These are phyloP conservation scores for Trichechus manatus DNA, from an alignment of 2,113 vertebrate genomes.

Conservation along the genomic window DNA sequence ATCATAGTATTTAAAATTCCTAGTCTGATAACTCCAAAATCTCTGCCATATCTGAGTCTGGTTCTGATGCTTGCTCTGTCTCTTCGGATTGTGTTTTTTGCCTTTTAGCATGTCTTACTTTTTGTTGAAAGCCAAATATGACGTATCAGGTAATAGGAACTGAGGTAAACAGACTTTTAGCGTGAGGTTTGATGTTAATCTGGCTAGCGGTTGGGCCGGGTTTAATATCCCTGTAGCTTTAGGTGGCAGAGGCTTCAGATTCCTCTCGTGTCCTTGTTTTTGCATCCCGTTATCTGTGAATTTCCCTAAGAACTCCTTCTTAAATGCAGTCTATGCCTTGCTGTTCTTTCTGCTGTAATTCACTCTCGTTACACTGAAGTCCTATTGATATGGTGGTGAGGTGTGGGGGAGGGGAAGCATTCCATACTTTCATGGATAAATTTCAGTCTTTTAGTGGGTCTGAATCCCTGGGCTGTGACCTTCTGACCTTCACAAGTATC, in stretches of 20 bases:
- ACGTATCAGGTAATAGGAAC: not conserved
- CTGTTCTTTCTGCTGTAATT: not conserved
- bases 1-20: not conserved
- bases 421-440: not conserved
- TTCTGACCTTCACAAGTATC: not conserved
- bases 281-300: not conserved
- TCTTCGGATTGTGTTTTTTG: not conserved
- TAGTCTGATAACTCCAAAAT: not conserved
- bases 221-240: not conserved
- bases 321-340: not conserved
- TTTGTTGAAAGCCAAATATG: too few relatives aligned
- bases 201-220: not conserved
- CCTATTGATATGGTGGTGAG: not conserved
- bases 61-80: not conserved
- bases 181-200: not conserved
- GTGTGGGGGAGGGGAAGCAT: not conserved
- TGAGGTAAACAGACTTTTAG: not conserved
- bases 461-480: not conserved
- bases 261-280: not conserved
- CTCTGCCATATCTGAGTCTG: not conserved
- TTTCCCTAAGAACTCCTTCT: not conserved
- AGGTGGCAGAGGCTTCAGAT: not conserved
- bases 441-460: not conserved
- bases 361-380: not conserved
- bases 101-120: not conserved